phyloP scores from a whole-genome alignment of 2,113 vertebrate species.

The Perccottus glenii region DNA sequence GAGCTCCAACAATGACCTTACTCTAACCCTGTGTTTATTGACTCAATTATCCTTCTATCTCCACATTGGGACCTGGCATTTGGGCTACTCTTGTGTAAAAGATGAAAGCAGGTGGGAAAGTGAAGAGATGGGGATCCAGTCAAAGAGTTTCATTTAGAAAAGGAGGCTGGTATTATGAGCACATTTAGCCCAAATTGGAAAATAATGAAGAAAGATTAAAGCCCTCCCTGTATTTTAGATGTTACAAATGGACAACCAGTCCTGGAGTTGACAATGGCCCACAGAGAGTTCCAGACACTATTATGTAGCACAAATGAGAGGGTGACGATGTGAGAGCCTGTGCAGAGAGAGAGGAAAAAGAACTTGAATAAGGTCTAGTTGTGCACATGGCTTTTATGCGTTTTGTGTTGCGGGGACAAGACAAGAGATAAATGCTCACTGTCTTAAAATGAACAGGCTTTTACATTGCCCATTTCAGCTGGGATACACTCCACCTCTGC shows the following conservation, averaged over 20 bases:
- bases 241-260: conserved; percentile 81
- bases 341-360: conserved; percentile 66
- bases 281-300: conserved; percentile 76
- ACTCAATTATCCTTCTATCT: conserved; percentile 82
- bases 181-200: conserved; percentile 85
- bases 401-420: conserved; percentile 63
- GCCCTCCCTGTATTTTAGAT: conserved; percentile 81
- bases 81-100: conserved; percentile 69
- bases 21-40: conserved; percentile 78
- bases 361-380: conserved; percentile 70
- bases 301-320: conserved; percentile 77
- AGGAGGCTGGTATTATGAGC: conserved; percentile 75
- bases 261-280: conserved; percentile 74
- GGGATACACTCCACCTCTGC: conserved; percentile 47
- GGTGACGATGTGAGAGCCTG: conserved; percentile 72
- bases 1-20: conserved; percentile 71
- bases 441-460: conserved; percentile 68
- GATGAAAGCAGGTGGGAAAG: conserved; percentile 81
- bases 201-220: conserved; percentile 88
- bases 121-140: conserved; percentile 66
- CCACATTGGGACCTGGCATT: conserved; percentile 66
- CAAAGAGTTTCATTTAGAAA: conserved; percentile 81
- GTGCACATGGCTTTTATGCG: conserved; percentile 67
- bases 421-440: conserved; percentile 69
- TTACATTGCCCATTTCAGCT: conserved; percentile 47